Base-by-base conservation (phyloP, 2,113 vertebrate genomes). In the Trinectes maculatus region DNA sequence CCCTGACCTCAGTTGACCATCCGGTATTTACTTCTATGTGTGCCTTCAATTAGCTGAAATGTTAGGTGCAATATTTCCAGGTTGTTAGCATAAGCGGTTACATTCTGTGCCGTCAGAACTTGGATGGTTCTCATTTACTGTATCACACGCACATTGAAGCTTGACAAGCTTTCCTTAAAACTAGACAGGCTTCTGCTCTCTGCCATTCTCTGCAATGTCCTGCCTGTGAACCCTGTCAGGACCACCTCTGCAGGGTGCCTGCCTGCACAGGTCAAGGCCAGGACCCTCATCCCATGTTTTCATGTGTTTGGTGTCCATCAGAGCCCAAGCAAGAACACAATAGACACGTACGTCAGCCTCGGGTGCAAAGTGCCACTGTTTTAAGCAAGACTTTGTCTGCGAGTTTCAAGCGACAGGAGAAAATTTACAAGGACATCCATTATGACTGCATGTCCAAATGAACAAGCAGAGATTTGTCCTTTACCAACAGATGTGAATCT, bases 111-210 rank as follows among this genome's bases (percentile, higher is more conserved):
- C 22, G 49, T 73, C 33, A 48, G 37, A n/a, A 13, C 1, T 3
- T 29, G 60, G 49, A 76, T 74, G 78, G 60, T 73, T 85, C 54
- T 63, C 47, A 62, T 83, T 79, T 64, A 72, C 65, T 82, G 28
- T 63, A 49, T 56, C 36, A 9, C 53, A 11, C 42, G 37, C 67
- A 18, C 57, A 83, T 85, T 85, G 72, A 83, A 80, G 85, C 79
- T 62, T 73, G 80, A 79, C 58, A 54, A 9, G 59, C 68, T 62
- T 26, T 51, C 63, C 53, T n/a, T 69, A 52, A 77, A 52, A 26
- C 51, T 47, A 25, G 65, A 65, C 66, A 47, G 24, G 21, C 48
- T 47, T 46, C 46, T 79, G 22, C 34, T 22, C 16, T 52, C 34
- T 18, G 22, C 49, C n/a, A n/a, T n/a, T n/a, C n/a, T 73, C 6